Base-by-base conservation (phyloP, 2,888 invertebrate species). In the Acanthosepion pharaonis region DNA sequence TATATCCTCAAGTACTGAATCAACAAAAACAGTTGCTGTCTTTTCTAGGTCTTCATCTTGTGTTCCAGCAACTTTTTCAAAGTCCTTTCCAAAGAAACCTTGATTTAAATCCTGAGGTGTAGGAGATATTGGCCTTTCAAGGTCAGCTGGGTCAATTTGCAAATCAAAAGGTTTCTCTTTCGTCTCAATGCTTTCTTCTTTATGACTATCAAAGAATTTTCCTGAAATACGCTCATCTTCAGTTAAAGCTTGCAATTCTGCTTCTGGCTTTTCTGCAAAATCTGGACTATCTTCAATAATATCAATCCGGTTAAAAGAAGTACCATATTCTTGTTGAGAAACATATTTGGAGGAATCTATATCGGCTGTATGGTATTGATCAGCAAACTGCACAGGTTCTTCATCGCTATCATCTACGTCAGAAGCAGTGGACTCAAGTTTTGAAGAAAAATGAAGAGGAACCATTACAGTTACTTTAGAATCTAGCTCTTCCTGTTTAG, bases 81-180 rank as follows among this genome's bases (percentile, higher is more conserved):
- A 94, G 92, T 94, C 93, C 33, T 94, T 95, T 94, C 95, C 95
- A 95, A 96, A 96, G 94, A 96, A 96, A 28, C 96, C 96, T 95
- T 96, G 96, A 92, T 96, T 96, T 93, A 95, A 95, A 95, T 96
- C 96, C 95, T 97, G 97, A 94, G 97, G 97, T 33, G 97, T 96
- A 59, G 98, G 98, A 23, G 98, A 98, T 93, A 97, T 96, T 51
- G 98, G 98, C 95, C 98, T 97, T 96, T 98, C 98, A 94, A 98
- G 97, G n/a, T 98, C 98, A 95, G 97, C 98, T 91, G 97, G 97
- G 94, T 97, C 97, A 15, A 97, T 96, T 95, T 95, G 95, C 55
- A 92, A 94, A 94, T 95, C 95, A 94, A 94, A 93, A 49, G 93
- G 64, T 91, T 48, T 91, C 78, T 91, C 91, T 51, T 48, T 48